phyloP scores from a whole-genome alignment of 2,888 invertebrate species.

The Chaitophorus viminalis region DNA sequence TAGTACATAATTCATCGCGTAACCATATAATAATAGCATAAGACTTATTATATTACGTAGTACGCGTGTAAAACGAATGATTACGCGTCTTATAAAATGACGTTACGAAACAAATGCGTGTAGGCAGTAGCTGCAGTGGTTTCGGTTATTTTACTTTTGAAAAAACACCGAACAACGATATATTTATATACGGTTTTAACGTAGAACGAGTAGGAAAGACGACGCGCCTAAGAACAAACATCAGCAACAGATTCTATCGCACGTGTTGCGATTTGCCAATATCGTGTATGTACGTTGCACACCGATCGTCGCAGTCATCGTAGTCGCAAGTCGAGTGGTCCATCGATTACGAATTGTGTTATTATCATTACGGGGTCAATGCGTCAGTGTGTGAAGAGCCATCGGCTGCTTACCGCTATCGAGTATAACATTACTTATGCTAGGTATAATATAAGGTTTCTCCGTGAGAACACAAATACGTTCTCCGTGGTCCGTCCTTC shows the following conservation, averaged over 20 bases:
- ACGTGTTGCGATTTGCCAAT: background rate
- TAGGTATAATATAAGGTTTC: background rate
- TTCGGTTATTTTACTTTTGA: no score
- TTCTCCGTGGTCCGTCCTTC: conserved; percentile 34
- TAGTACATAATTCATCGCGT: no score
- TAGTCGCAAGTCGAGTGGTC: background rate
- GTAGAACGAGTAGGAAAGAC: background rate
- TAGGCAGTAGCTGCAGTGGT: no score
- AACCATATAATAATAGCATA: no score
- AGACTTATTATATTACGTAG: no score
- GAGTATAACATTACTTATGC: background rate
- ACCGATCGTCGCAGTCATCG: background rate
- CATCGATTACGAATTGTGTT: background rate
- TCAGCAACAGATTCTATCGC: background rate
- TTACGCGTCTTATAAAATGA: no score
- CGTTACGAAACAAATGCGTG: no score
- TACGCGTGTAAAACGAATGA: no score
- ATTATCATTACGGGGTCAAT: conserved; percentile 21
- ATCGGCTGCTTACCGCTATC: background rate
- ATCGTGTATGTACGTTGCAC: background rate
- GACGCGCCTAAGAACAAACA: background rate
- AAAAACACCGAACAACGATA: no score
- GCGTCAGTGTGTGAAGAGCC: conserved; percentile 14
- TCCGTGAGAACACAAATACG: conserved; percentile 1
- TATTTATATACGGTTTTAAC: no score